Conservation (phyloP, 2,888 invertebrate genomes). For the Tipula unca region DNA sequence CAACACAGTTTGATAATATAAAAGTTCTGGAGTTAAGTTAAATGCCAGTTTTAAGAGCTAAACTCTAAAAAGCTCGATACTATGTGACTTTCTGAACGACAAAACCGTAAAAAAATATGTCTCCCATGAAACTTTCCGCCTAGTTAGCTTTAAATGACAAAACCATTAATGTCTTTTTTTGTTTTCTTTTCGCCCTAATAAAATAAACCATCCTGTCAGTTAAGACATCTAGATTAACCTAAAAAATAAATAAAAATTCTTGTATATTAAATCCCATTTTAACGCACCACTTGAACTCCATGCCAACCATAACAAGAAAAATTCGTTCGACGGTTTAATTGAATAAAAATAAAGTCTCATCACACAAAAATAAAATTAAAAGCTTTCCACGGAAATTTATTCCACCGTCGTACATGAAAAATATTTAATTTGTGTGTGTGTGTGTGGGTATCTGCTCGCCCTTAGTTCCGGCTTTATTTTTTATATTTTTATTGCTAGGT, state of each 20-base stretch:
- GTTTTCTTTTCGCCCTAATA: background rate
- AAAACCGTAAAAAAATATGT: too few species aligned
- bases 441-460: background rate
- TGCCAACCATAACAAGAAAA: background rate
- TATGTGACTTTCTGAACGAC: too few species aligned
- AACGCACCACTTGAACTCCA: background rate
- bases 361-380: background rate
- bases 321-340: background rate
- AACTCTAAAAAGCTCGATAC: too few species aligned
- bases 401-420: background rate
- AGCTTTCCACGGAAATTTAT: background rate
- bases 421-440: background rate
- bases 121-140: too few species aligned
- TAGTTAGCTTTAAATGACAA: too few species aligned
- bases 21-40: too few species aligned
- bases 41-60: too few species aligned
- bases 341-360: background rate
- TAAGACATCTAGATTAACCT: background rate
- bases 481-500: background rate
- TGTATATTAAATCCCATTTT: background rate
- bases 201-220: background rate
- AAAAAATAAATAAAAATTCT: background rate
- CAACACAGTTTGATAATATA: too few species aligned
- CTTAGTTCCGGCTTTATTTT: background rate
- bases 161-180: background rate